Evolutionary conservation across 1,140 invertebrate genomes (phyloP).

Genomic region (Drosophila orena): DNA sequence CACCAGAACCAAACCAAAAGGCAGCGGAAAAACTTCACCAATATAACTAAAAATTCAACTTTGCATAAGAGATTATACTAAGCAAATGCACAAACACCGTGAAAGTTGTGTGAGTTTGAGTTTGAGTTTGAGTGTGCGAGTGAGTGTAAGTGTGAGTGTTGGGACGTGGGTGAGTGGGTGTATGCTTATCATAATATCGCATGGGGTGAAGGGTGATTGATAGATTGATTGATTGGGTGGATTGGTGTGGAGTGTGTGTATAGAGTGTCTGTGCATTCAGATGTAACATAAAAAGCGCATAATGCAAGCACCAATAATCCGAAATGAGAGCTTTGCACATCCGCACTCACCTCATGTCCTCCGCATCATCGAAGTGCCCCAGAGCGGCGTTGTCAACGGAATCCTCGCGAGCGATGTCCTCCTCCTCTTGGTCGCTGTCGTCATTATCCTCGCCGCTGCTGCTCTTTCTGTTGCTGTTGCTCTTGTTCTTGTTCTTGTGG

Average conservation of each 20-base stretch:
- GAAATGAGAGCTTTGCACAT: constrained; percentile 42
- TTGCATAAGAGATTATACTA: constrained; percentile 20
- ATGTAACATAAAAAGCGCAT: constrained; percentile 72
- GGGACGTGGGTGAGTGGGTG: neutral
- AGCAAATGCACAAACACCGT: constrained; percentile 76
- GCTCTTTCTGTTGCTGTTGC: constrained; percentile 43
- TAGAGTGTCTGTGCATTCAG: constrained; percentile 70
- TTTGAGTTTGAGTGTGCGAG: constrained; percentile 7
- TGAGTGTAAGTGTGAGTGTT: neutral
- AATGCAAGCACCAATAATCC: constrained; percentile 77
- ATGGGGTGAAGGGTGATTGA: constrained; percentile 25
- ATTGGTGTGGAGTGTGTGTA: neutral
- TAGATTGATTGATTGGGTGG: constrained; percentile 18
- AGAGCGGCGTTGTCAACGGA: constrained; percentile 65
- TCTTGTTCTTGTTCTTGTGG: constrained; percentile 27
- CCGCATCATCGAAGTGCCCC: constrained; percentile 71
- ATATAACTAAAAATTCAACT: constrained; percentile 52
- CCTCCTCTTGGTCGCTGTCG: constrained; percentile 40
- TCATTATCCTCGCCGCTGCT: constrained; percentile 45
- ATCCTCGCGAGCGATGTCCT: constrained; percentile 43
- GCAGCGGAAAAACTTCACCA: constrained; percentile 65
- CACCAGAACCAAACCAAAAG: constrained; percentile 75
- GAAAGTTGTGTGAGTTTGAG: constrained; percentile 15
- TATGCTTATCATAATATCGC: constrained; percentile 50
- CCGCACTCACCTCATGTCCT: constrained; percentile 80